Base-by-base conservation (phyloP, 2,797 vertebrate species). In the Phoebastria nigripes region DNA sequence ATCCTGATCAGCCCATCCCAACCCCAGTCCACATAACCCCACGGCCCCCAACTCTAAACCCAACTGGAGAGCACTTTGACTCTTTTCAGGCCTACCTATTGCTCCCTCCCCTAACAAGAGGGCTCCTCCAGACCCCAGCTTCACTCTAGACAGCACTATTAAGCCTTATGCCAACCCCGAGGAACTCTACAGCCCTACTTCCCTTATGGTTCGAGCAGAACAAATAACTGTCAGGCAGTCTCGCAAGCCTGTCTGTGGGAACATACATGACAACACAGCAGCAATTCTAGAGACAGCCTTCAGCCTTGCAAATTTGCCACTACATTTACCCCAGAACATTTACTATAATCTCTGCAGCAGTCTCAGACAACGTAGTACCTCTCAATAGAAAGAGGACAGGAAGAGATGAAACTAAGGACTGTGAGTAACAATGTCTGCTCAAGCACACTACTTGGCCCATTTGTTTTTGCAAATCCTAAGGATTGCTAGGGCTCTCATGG, bases 391-490 rank as follows among this genome's bases (percentile, higher is more conserved):
- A 61, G n/a, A 77, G 37, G 28, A 65, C n/a, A 54, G 62, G 58
- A 94, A 59, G 76, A 70, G 52, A 71, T 77, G 72, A 82, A 93
- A 41, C 46, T 52, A 52, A 92, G 66, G 55, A 41, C 51, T 9
- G 2, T 1, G 33, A 90, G 31, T 52, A 85, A 74, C 77, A 87
- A 70, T 3, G 49, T 49, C 87, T 89, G 44, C 47, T 86, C 28
- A 8, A 89, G 55, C 39, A 79, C 47, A 56, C 24, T n/a, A 8
- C 28, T 66, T 37, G 16, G 78, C 39, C 54, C 26, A 8, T 71
- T 82, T 95, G 78, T 92, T 94, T 97, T 58, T 24, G 42, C 52
- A 80, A 37, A 61, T 76, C 29, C 74, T 61, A 63, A 74, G 11
- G 80, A 89, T 20, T 29, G 7, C 63, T 70, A 70, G 12, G 33